Base-by-base conservation (phyloP, 2,797 vertebrate genomes). In the Psittacula derbiana region DNA sequence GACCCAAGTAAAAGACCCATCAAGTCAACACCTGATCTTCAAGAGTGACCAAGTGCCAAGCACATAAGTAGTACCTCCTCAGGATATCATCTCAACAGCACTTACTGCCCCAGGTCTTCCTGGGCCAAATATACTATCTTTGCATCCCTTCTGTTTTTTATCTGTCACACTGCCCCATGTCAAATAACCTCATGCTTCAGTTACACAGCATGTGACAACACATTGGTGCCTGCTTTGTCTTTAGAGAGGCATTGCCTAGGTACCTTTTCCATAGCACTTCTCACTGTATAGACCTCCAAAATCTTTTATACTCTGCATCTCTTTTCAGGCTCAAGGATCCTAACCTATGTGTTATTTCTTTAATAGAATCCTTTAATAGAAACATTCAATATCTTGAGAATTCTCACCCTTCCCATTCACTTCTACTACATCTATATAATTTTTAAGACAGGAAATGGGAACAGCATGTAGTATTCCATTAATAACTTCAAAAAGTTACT, bases 191-290 rank as follows among this genome's bases (percentile, higher is more conserved):
- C 40, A 55, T 4, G 21, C 17, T 43, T 66, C 23, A 50, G 2
- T n/a, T 55, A 50, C 27, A 27, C 0, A 60, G 27, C 72, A 46
- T 0, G 0, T 20, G 60, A 64, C 30, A 41, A 24, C 30, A 38
- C 20, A 0, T 13, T 41, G 38, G 36, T 41, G 65, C 46, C 36
- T 30, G 19, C 49, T 52, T 52, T 64, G 64, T 31, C 46, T 64
- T 53, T 13, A 40, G 36, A 95, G 23, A 65, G 38, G 7, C 18
- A 33, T 30, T 53, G 52, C n/a, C 11, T 18, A 8, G 2, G 8
- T 11, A 36, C 19, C 10, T 55, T 57, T 28, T 43, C 57, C 50
- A 43, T 23, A 40, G 30, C 40, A 33, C 16, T 47, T 27, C 13
- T 11, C 12, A 20, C n/a, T 40, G 6, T 6, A 14, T 1, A 31